A percentile compares a stretch with the other conserved stretches of the same genome.
These are phyloP conservation scores for Habroteleia sp. DNA, from an alignment of 2,888 invertebrate species.

Conservation along the genomic window DNA sequence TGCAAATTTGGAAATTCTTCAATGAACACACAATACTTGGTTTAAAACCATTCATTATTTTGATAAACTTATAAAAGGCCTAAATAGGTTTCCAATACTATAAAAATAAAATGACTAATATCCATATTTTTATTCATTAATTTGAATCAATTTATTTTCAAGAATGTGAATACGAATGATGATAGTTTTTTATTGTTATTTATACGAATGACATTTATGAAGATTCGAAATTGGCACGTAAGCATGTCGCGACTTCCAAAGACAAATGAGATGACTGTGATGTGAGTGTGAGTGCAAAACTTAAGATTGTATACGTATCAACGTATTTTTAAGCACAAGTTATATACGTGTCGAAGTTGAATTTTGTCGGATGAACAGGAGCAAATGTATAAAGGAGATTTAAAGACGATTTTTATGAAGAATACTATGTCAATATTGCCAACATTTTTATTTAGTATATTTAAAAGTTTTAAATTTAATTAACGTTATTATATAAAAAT, in stretches of 20 bases:
- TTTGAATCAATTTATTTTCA: constrained; percentile 2
- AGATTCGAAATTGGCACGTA: constrained; percentile 54
- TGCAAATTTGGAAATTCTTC: constrained; percentile 59
- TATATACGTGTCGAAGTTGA: constrained; percentile 40
- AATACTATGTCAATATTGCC: constrained; percentile 43
- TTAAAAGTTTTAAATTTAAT: too few species aligned
- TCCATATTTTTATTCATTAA: constrained; percentile 17
- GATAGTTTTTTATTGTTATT: constrained; percentile 15
- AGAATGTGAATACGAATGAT: constrained; percentile 11
- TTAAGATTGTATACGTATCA: constrained; percentile 55
- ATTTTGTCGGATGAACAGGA: constrained; percentile 4
- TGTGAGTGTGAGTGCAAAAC: constrained; percentile 60
- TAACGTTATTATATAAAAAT: too few species aligned
- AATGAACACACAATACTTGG: constrained; percentile 2
- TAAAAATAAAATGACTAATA: constrained; percentile 30
- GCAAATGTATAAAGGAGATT: constrained; percentile 33
- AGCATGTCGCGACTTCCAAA: constrained; percentile 61
- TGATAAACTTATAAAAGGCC: not conserved
- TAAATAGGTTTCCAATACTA: not conserved
- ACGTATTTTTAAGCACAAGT: constrained; percentile 62
- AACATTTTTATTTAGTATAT: not conserved
- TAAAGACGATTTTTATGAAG: constrained; percentile 16
- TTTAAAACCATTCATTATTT: too few species aligned
- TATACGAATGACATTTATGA: constrained; percentile 8
- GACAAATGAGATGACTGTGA: constrained; percentile 69